phyloP scores from a whole-genome alignment of 2,888 invertebrate species.

The Caenorhabditis angaria region DNA sequence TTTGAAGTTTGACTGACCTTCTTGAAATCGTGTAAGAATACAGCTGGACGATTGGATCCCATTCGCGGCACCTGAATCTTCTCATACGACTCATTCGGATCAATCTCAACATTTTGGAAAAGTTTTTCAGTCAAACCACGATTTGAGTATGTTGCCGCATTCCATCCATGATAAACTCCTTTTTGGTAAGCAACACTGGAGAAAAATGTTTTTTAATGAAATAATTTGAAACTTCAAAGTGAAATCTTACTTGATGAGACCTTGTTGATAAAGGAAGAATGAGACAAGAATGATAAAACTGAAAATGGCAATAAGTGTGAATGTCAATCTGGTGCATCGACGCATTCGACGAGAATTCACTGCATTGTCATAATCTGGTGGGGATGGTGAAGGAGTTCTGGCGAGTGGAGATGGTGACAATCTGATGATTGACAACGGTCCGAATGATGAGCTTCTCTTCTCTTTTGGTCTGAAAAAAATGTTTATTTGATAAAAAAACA shows the following conservation, averaged over 20 bases:
- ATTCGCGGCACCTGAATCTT: conserved; percentile 88
- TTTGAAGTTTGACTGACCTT: conserved; percentile 75
- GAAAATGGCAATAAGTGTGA: conserved; percentile 48
- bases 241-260: conserved; percentile 48
- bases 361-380: conserved; percentile 56
- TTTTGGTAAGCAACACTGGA: conserved; percentile 53
- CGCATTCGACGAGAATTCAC: conserved; percentile 49
- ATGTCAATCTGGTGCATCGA: conserved; percentile 48
- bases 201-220: neutral
- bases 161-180: conserved; percentile 57
- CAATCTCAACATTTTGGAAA: conserved; percentile 66
- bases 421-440: conserved; percentile 60
- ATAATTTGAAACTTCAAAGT: neutral
- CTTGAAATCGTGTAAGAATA: conserved; percentile 91
- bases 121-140: conserved; percentile 56
- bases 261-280: conserved; percentile 54
- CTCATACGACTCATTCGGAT: conserved; percentile 79
- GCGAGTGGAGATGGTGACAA: conserved; percentile 61
- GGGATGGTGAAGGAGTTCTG: conserved; percentile 57
- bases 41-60: conserved; percentile 82
- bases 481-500: neutral
- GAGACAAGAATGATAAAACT: conserved; percentile 47
- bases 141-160: conserved; percentile 52
- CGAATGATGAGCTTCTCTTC: conserved; percentile 61
- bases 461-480: conserved; percentile 48